phyloP scores from a whole-genome alignment of 1,140 invertebrate species.

The Anthonomus grandis region DNA sequence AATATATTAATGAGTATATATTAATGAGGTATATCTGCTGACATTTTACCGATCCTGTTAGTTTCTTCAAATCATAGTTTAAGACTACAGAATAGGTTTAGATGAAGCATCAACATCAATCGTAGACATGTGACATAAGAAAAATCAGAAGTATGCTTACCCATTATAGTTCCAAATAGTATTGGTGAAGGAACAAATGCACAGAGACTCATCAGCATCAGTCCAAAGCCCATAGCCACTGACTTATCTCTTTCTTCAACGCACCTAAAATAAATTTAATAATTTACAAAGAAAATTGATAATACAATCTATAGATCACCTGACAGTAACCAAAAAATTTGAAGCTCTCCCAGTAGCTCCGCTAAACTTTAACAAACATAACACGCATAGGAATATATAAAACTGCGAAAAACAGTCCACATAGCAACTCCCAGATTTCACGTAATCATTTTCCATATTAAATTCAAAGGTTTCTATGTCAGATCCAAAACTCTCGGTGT shows the following conservation, averaged over 20 bases:
- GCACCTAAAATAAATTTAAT: slow-evolving; percentile 49
- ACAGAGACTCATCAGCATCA: slow-evolving; percentile 65
- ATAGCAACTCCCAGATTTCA: slow-evolving; percentile 59
- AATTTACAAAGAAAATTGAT: too few species aligned
- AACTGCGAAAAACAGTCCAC: slow-evolving; percentile 65
- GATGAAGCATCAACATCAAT: too few species aligned
- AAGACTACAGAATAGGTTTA: too few species aligned
- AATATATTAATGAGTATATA: too few species aligned
- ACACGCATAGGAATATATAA: slow-evolving; percentile 63
- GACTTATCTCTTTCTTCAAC: slow-evolving; percentile 70
- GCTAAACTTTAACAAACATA: slow-evolving; percentile 64
- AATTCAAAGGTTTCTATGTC: neutral
- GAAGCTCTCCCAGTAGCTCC: slow-evolving; percentile 65
- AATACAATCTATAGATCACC: slow-evolving; percentile 41
- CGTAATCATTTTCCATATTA: slow-evolving; percentile 52
- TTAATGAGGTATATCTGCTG: too few species aligned
- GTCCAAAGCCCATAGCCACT: slow-evolving; percentile 65
- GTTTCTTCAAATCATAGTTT: too few species aligned
- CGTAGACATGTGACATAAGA: too few species aligned
- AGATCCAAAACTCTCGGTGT: neutral
- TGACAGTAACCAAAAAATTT: slow-evolving; percentile 65
- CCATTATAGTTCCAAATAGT: slow-evolving; percentile 67
- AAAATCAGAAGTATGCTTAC: too few species aligned
- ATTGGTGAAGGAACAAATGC: slow-evolving; percentile 72
- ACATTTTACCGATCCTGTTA: too few species aligned